A percentile compares a stretch with the other conserved stretches of the same genome.
Conservation (phyloP, 2,113 vertebrate species). For the Ammodytes dubius region DNA sequence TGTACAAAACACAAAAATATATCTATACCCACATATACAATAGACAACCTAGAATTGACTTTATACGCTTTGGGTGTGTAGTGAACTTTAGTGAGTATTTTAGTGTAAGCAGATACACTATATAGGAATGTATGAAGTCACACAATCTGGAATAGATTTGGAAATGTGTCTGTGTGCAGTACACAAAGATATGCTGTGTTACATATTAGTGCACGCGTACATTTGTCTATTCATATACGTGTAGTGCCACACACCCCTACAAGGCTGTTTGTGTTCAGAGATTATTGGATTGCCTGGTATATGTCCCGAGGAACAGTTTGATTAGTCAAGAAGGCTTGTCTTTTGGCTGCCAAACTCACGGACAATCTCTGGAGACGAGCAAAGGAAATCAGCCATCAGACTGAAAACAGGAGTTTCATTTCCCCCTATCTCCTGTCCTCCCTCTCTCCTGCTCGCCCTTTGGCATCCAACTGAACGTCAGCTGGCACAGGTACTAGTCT, state of each 20-base stretch:
- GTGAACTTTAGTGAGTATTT: not conserved
- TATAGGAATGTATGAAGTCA: constrained; percentile 14
- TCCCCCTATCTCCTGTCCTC: constrained; percentile 41
- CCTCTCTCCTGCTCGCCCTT: constrained; percentile 55
- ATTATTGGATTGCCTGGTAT: constrained; percentile 31
- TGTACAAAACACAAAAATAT: not conserved
- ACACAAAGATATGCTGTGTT: constrained; percentile 11
- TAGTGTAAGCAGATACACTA: constrained; percentile 2
- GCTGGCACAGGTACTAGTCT: constrained; percentile 57
- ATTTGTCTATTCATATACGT: constrained; percentile 31
- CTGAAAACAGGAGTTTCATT: constrained; percentile 76
- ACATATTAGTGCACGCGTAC: constrained; percentile 11
- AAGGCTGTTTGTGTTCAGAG: constrained; percentile 34
- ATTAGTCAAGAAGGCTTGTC: constrained; percentile 57
- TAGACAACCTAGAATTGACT: not conserved
- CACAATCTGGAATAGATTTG: constrained; percentile 9
- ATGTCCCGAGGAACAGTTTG: constrained; percentile 58
- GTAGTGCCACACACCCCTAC: constrained; percentile 54
- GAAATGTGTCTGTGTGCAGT: not conserved
- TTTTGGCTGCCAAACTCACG: constrained; percentile 64
- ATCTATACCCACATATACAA: not conserved
- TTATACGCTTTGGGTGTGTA: not conserved
- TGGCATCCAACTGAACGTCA: constrained; percentile 61
- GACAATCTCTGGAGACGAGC: constrained; percentile 71
- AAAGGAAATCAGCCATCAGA: constrained; percentile 66